Conservation (phyloP, 2,888 invertebrate species). For the Euphydryas editha region DNA sequence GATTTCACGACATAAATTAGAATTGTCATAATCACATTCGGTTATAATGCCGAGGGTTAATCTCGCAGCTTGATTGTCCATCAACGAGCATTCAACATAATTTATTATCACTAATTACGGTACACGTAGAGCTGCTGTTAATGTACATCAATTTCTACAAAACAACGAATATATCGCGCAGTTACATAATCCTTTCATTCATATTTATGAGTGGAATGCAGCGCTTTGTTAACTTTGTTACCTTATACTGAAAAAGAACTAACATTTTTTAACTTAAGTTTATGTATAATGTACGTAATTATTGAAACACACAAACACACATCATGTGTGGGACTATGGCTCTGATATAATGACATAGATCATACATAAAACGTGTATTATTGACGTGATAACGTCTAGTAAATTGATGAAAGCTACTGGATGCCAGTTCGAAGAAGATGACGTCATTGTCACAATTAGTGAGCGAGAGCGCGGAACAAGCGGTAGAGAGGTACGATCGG, state of each 20-base stretch:
- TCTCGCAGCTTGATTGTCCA: slow-evolving; percentile 14
- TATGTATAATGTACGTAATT: too few species aligned
- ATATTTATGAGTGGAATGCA: slow-evolving; percentile 1
- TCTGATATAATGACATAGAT: too few species aligned
- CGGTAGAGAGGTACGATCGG: too few species aligned
- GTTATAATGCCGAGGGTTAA: slow-evolving; percentile 1
- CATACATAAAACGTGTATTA: too few species aligned
- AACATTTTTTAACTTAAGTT: not conserved
- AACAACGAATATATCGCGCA: not conserved
- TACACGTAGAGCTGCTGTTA: slow-evolving; percentile 19
- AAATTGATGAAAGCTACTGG: too few species aligned
- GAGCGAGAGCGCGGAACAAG: too few species aligned
- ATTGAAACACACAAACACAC: too few species aligned
- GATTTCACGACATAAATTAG: not conserved
- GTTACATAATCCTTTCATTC: not conserved
- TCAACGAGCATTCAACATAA: slow-evolving; percentile 25
- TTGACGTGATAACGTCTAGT: too few species aligned
- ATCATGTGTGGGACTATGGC: too few species aligned
- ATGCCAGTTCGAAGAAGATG: too few species aligned
- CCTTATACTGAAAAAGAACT: not conserved
- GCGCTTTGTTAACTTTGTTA: not conserved
- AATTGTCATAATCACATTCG: slow-evolving; percentile 9
- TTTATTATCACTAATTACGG: slow-evolving; percentile 27
- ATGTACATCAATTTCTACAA: not conserved
- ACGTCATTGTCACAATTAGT: too few species aligned